Percentiles rank a stretch among this genome's conserved stretches.
Conservation (phyloP, 2,888 invertebrate species). For the Acrobasis consociella region DNA sequence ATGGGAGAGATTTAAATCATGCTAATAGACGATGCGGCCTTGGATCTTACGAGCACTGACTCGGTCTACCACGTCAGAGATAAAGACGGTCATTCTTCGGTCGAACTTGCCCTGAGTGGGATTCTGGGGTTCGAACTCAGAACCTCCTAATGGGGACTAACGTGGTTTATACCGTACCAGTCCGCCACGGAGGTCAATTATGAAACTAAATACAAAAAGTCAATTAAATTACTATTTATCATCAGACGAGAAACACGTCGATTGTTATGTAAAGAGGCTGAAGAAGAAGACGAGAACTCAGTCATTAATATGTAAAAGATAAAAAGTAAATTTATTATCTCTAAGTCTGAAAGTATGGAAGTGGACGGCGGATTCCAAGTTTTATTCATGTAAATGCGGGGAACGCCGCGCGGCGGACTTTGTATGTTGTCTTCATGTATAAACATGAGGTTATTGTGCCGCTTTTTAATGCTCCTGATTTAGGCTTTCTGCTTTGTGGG, state of each 20-base stretch:
- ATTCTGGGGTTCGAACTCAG: no score
- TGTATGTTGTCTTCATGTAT: constrained; percentile 20
- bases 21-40: no score
- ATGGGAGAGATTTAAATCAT: no score
- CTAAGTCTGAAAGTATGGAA: constrained; percentile 34
- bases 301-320: constrained; percentile 43
- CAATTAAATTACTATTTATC: not conserved
- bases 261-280: constrained; percentile 21
- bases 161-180: no score
- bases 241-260: not conserved
- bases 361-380: constrained; percentile 30
- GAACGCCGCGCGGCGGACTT: not conserved
- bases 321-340: constrained; percentile 43
- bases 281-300: constrained; percentile 24
- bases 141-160: no score
- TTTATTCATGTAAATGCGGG: constrained; percentile 40
- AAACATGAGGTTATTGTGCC: constrained; percentile 1
- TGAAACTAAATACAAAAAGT: not conserved
- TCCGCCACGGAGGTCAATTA: not conserved
- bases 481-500: no score
- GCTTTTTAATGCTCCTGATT: not conserved
- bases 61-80: no score
- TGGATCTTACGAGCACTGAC: no score
- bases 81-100: no score
- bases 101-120: no score